These are phyloP conservation scores for Macrophya alboannulata DNA, from an alignment of 2,888 invertebrate species.

Conservation along the genomic window DNA sequence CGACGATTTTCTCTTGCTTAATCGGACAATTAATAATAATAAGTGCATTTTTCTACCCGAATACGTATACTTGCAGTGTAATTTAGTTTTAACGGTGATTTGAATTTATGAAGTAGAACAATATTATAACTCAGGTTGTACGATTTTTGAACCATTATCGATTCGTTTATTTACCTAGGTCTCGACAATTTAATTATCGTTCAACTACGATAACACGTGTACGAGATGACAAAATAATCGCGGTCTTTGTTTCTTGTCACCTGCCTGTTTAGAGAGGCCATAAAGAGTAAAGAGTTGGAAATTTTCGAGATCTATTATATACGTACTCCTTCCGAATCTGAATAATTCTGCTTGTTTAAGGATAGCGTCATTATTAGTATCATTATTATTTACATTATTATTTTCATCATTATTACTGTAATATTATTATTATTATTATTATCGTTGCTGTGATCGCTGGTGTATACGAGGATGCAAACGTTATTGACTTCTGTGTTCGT, in stretches of 20 bases:
- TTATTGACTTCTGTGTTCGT: not conserved
- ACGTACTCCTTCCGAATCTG: not conserved
- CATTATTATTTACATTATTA: not conserved
- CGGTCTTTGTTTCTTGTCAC: not conserved
- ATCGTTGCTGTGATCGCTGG: not conserved
- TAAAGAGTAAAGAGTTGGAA: not conserved
- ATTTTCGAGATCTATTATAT: not conserved
- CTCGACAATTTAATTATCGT: not conserved
- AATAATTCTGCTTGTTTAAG: not conserved
- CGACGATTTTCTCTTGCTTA: not conserved
- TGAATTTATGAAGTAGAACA: not conserved
- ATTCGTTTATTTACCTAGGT: not conserved
- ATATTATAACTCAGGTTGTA: not conserved
- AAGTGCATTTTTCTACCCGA: not conserved
- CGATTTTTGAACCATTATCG: not conserved
- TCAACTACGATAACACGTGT: not conserved
- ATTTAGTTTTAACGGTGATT: constrained; percentile 21
- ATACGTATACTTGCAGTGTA: constrained; percentile 8
- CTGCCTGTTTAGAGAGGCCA: not conserved
- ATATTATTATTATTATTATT: constrained; percentile 3
- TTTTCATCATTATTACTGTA: not conserved
- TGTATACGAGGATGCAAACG: not conserved
- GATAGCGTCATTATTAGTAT: not conserved
- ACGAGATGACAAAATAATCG: not conserved
- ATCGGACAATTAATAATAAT: constrained; percentile 12